Conservation (phyloP, 2,888 invertebrate species). For the Hydriomena furcata region DNA sequence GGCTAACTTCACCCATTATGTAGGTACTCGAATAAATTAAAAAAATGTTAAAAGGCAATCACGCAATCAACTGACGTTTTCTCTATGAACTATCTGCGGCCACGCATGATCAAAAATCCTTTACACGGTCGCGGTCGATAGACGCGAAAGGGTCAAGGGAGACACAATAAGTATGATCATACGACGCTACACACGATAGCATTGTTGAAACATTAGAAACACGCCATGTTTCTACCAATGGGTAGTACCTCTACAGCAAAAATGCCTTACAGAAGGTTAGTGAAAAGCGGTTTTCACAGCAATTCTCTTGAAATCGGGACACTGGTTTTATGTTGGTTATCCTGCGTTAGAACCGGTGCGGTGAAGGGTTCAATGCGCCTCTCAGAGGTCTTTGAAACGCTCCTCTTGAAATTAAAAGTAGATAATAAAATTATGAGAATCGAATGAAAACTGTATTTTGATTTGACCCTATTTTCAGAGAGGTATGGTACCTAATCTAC, state of each 20-base stretch:
- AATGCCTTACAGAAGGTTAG: constrained; percentile 64
- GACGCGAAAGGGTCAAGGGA: no score
- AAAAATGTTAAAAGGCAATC: constrained; percentile 4
- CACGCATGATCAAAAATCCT: neutral
- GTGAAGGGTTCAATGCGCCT: constrained; percentile 1
- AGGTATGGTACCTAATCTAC: no score
- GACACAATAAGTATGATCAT: neutral
- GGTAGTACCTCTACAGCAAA: constrained; percentile 15
- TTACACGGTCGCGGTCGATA: neutral
- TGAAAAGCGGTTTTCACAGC: constrained; percentile 53
- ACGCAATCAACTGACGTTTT: constrained; percentile 6
- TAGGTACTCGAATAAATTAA: constrained; percentile 5
- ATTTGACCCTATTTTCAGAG: constrained; percentile 38
- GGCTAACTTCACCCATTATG: no score
- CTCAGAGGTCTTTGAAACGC: constrained; percentile 5
- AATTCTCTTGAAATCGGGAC: constrained; percentile 41
- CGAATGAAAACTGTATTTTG: constrained; percentile 36
- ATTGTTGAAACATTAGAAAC: neutral
- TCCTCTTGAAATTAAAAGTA: constrained; percentile 39
- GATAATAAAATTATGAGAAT: constrained; percentile 62
- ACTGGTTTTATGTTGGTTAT: neutral
- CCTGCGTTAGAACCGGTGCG: constrained; percentile 2
- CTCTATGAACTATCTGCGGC: neutral
- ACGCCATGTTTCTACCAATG: constrained; percentile 5
- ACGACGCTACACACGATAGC: neutral